A percentile compares a stretch with the other conserved stretches of the same genome.
Evolutionary conservation across 2,888 invertebrate genomes (phyloP).

Genomic region (Scaptodrosophila latifasciaeformis): DNA sequence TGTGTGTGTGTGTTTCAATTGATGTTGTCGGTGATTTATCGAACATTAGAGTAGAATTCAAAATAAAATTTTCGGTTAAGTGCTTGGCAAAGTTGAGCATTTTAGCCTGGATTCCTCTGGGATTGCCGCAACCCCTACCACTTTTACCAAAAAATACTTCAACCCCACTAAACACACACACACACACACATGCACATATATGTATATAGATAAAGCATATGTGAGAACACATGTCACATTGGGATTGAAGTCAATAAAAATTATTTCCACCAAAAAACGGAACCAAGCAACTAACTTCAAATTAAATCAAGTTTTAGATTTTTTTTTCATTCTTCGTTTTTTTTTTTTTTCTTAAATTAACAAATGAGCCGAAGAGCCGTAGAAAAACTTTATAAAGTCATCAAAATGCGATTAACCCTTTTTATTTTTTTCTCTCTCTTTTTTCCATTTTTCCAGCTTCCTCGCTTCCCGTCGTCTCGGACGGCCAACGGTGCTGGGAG

Average conservation of each 20-base stretch:
- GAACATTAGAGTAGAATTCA: slow-evolving; percentile 62
- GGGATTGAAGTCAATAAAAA: slow-evolving; percentile 21
- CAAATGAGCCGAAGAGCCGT: slow-evolving; percentile 1
- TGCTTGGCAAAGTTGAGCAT: slow-evolving; percentile 65
- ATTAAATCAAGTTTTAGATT: too few species aligned
- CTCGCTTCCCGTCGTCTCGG: too few species aligned
- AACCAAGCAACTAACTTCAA: slow-evolving; percentile 23
- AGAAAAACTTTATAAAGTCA: slow-evolving; percentile 59
- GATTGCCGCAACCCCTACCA: too few species aligned
- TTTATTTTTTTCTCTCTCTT: slow-evolving; percentile 24
- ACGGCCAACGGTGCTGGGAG: too few species aligned
- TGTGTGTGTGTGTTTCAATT: too few species aligned
- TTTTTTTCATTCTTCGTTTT: too few species aligned
- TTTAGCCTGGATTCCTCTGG: slow-evolving; percentile 64
- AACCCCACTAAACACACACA: slow-evolving; percentile 10
- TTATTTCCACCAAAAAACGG: slow-evolving; percentile 7
- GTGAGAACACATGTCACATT: too few species aligned
- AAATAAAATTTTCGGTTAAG: slow-evolving; percentile 69
- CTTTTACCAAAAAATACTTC: background rate
- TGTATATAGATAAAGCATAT: slow-evolving; percentile 4
- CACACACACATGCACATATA: slow-evolving; percentile 17
- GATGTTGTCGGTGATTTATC: slow-evolving; percentile 51
- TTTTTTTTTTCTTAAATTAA: background rate
- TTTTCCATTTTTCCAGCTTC: background rate
- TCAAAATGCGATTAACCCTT: slow-evolving; percentile 70